A percentile compares a stretch with the other conserved stretches of the same genome.
Conservation (phyloP, 2,888 invertebrate genomes). For the Agapostemon virescens region DNA sequence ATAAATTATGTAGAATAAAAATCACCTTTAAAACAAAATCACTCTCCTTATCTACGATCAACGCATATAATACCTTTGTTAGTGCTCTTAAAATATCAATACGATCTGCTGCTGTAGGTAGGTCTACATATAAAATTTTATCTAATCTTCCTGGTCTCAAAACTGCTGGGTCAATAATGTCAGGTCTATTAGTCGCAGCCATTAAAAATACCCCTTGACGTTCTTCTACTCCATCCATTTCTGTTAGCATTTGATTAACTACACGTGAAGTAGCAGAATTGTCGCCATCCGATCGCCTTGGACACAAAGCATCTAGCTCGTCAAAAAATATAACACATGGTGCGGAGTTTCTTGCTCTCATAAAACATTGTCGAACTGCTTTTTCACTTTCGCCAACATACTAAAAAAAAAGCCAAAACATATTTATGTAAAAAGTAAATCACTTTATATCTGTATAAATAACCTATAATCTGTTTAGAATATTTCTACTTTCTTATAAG, state of each 20-base stretch:
- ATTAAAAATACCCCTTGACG: constrained; percentile 96
- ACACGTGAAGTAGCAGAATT: constrained; percentile 90
- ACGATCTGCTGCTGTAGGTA: constrained; percentile 90
- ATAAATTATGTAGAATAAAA: neutral
- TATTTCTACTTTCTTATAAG: neutral
- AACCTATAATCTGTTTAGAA: neutral
- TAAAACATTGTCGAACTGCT: constrained; percentile 97
- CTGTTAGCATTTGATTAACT: constrained; percentile 97
- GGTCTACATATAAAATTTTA: constrained; percentile 93
- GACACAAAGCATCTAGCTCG: constrained; percentile 97
- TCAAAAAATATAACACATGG: constrained; percentile 99
- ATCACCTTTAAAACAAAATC: neutral
- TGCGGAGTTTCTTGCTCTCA: constrained; percentile 95
- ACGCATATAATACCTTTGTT: constrained; percentile 86
- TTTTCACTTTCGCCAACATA: constrained; percentile 99
- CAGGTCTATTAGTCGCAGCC: constrained; percentile 98
- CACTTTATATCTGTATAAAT: neutral
- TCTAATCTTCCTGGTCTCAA: constrained; percentile 94
- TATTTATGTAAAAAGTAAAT: neutral
- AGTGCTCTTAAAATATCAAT: constrained; percentile 93
- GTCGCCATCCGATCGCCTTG: constrained; percentile 89
- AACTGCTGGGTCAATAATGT: constrained; percentile 97
- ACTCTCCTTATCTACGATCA: neutral
- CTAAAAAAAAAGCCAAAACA: constrained; percentile 79
- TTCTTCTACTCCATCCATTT: constrained; percentile 98